Percentiles rank a stretch among this genome's conserved stretches.
Conservation (phyloP, 1,140 invertebrate species). For the Drosophila serrata region DNA sequence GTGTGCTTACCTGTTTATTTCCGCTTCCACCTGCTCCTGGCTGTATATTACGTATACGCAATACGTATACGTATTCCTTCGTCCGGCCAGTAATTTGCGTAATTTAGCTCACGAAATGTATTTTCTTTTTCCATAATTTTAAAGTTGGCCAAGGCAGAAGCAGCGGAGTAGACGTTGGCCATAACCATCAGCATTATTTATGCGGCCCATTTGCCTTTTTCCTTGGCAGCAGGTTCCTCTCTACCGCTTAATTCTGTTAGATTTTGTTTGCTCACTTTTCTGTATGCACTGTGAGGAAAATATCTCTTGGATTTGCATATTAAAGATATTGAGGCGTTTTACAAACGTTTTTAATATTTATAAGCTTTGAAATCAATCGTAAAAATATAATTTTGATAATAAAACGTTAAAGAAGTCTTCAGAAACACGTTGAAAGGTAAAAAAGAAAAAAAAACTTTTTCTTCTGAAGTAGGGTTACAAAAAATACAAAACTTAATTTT, state of each 20-base stretch:
- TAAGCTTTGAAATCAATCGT: fast-evolving
- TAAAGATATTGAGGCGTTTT: not conserved
- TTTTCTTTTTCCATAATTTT: slow-evolving; percentile 50
- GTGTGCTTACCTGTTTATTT: slow-evolving; percentile 57
- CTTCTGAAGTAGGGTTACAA: not conserved
- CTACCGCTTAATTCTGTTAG: slow-evolving; percentile 44
- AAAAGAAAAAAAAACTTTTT: not conserved
- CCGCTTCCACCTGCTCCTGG: slow-evolving; percentile 38
- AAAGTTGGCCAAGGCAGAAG: slow-evolving; percentile 28
- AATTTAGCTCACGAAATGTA: slow-evolving; percentile 58
- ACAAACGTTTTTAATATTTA: not conserved
- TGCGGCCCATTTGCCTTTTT: slow-evolving; percentile 20
- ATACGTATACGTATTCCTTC: slow-evolving; percentile 15
- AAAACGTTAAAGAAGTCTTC: not conserved
- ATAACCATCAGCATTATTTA: slow-evolving; percentile 63
- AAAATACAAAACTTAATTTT: too few species aligned
- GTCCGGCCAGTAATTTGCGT: slow-evolving; percentile 57
- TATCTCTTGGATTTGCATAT: too few species aligned
- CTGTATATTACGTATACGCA: slow-evolving; percentile 21
- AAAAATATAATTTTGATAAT: not conserved
- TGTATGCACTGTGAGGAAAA: slow-evolving; percentile 2
- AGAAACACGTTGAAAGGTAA: too few species aligned
- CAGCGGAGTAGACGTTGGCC: not conserved
- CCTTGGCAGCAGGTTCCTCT: not conserved
- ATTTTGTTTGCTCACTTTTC: slow-evolving; percentile 19